Percentiles rank a stretch among this genome's conserved stretches.
phyloP scores from a whole-genome alignment of 2,113 vertebrate species.

The cattle (Bos taurus) region DNA sequence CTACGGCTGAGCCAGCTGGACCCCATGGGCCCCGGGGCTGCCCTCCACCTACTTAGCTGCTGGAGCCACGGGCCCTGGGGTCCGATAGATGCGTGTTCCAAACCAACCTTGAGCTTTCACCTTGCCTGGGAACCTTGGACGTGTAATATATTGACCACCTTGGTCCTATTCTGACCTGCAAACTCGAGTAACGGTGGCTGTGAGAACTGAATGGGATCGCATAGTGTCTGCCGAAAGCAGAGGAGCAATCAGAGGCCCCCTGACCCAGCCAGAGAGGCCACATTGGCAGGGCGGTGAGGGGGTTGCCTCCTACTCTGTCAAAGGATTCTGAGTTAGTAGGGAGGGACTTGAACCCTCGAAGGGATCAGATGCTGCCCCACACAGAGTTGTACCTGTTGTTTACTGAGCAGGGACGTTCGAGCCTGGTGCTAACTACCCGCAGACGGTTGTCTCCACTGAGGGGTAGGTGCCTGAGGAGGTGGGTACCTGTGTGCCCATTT shows the following conservation, averaged over 20 bases:
- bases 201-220: not conserved
- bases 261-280: not conserved
- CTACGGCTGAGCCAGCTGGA: not conserved
- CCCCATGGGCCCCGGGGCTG: not conserved
- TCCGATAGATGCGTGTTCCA: not conserved
- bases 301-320: not conserved
- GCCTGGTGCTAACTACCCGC: not conserved
- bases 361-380: not conserved
- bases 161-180: not conserved
- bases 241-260: not conserved
- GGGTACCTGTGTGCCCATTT: not conserved
- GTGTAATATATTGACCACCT: not conserved
- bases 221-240: not conserved
- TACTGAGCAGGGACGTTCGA: fast-evolving
- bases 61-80: not conserved
- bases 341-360: not conserved
- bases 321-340: not conserved
- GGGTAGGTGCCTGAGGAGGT: not conserved
- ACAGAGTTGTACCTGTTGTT: not conserved
- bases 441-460: fast-evolving
- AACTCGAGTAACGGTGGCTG: not conserved
- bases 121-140: not conserved
- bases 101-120: not conserved
- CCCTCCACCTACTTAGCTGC: not conserved
- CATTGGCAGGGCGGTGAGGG: fast-evolving